Percentiles rank a stretch among this genome's conserved stretches.
Conservation (phyloP, 2,888 invertebrate genomes). For the Synergus umbraculus region DNA sequence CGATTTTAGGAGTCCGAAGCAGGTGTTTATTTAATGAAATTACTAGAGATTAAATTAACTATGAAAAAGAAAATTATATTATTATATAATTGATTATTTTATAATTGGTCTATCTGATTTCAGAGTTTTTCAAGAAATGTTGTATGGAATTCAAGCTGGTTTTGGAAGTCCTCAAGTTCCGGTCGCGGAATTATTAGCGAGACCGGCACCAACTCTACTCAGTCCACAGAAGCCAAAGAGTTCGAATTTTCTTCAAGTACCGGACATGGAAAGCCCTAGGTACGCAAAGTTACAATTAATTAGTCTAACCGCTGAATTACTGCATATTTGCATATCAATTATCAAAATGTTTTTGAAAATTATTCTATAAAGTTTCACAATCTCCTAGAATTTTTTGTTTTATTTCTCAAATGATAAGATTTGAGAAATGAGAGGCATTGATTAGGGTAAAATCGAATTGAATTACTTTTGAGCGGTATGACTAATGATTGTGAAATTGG, state of each 20-base stretch:
- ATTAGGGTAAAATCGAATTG: not conserved
- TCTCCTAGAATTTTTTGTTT: not conserved
- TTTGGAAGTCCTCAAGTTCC: constrained; percentile 96
- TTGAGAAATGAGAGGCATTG: not conserved
- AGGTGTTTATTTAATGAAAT: constrained; percentile 78
- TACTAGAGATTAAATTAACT: constrained; percentile 68
- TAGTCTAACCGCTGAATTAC: constrained; percentile 34
- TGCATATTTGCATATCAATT: not conserved
- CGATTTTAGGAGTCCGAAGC: constrained; percentile 94
- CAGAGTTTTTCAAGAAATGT: constrained; percentile 95
- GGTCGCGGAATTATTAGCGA: constrained; percentile 90
- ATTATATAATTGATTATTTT: constrained; percentile 30
- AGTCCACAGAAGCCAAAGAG: constrained; percentile 93
- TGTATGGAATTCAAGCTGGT: constrained; percentile 95
- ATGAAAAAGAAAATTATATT: not conserved
- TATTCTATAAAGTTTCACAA: no score
- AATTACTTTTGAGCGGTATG: constrained; percentile 55
- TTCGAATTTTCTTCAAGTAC: constrained; percentile 94
- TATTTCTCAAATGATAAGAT: not conserved
- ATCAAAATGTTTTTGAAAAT: not conserved
- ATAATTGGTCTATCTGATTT: constrained; percentile 44
- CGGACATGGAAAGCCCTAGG: constrained; percentile 91
- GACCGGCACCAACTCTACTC: constrained; percentile 91
- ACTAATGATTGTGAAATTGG: constrained; percentile 55
- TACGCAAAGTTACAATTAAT: constrained; percentile 62